These are phyloP conservation scores for Lysiphlebus fabarum DNA, from an alignment of 1,140 invertebrate genomes.

Conservation along the genomic window DNA sequence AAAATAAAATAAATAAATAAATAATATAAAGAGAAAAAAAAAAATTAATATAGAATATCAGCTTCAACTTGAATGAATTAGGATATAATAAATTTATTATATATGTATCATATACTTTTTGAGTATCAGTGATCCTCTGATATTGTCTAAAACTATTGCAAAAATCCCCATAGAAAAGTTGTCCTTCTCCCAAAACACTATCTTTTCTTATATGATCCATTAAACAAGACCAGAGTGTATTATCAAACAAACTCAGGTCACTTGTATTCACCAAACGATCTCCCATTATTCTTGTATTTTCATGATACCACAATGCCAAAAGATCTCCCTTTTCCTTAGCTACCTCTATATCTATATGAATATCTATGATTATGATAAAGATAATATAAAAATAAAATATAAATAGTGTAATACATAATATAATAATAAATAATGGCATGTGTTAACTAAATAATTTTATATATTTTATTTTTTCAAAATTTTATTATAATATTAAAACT, in stretches of 20 bases:
- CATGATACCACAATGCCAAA: slow-evolving; percentile 66
- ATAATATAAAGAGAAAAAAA: background rate
- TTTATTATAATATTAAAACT: slow-evolving; percentile 2
- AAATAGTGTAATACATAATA: slow-evolving; percentile 3
- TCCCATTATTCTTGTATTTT: slow-evolving; percentile 67
- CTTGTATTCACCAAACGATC: slow-evolving; percentile 65
- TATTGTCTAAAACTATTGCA: slow-evolving; percentile 27
- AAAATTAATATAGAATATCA: background rate
- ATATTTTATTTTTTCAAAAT: background rate
- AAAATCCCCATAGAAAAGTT: slow-evolving; percentile 37
- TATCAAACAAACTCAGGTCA: slow-evolving; percentile 63
- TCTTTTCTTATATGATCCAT: slow-evolving; percentile 58
- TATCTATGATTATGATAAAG: too few relatives aligned
- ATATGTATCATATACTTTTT: too few relatives aligned
- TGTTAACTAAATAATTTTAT: too few relatives aligned
- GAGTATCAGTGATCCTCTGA: slow-evolving; percentile 29
- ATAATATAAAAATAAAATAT: too few relatives aligned
- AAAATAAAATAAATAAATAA: slow-evolving; percentile 6
- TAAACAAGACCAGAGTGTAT: slow-evolving; percentile 57
- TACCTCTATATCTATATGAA: too few relatives aligned
- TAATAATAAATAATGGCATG: background rate
- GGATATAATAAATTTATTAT: too few relatives aligned
- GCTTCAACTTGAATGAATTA: background rate
- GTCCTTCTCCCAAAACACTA: slow-evolving; percentile 45
- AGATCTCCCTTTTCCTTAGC: slow-evolving; percentile 24